Conservation (phyloP, 2,888 invertebrate genomes). For the Tinea pellionella region DNA sequence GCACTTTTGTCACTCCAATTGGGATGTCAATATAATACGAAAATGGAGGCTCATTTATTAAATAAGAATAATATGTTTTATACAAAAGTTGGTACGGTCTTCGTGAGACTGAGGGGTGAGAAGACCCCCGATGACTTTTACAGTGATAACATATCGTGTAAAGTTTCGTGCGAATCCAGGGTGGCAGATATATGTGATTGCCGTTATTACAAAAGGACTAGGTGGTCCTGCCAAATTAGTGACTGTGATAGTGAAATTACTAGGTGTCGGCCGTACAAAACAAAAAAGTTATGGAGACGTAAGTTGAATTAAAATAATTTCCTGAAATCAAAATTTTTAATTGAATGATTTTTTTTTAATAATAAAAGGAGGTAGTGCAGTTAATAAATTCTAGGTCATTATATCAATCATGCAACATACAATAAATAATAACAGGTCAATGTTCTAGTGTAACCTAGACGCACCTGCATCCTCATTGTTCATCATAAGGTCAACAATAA, state of each 20-base stretch:
- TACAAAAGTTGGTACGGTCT: conserved; percentile 39
- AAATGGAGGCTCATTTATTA: conserved; percentile 7
- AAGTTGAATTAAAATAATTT: conserved; percentile 26
- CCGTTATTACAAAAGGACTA: conserved; percentile 1
- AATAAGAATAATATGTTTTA: conserved; percentile 4
- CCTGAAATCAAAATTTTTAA: neutral
- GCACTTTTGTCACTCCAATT: neutral
- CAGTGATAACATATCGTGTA: neutral
- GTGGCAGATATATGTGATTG: neutral
- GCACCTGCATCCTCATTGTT: conserved; percentile 2
- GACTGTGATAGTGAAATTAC: conserved; percentile 61
- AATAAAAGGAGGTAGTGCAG: conserved; percentile 1
- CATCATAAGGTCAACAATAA: neutral
- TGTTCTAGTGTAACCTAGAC: neutral
- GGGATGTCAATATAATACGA: conserved; percentile 5
- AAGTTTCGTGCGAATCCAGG: neutral
- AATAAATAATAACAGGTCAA: conserved; percentile 3
- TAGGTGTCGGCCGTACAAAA: conserved; percentile 47
- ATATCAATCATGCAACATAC: neutral
- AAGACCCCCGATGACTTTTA: neutral
- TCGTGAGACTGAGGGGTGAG: conserved; percentile 49
- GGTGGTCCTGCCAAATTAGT: conserved; percentile 26
- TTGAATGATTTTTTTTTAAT: neutral
- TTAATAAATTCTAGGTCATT: conserved; percentile 2
- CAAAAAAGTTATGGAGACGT: conserved; percentile 54